Base-by-base conservation (phyloP, 2,113 vertebrate species). In the Rhabdornis inornatus region DNA sequence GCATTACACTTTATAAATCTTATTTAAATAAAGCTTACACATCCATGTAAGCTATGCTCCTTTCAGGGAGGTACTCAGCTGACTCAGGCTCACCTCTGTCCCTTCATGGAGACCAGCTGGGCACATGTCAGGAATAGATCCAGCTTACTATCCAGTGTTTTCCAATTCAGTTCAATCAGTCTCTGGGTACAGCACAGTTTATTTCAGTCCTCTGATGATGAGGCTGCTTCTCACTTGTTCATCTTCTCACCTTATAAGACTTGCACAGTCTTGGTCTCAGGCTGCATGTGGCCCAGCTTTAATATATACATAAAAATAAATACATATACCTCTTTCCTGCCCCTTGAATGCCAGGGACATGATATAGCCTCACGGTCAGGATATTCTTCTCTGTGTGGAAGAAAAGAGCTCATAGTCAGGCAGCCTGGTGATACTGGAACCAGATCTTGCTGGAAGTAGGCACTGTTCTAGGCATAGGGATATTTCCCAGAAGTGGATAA, bases 361-460 rank as follows among this genome's bases (percentile, higher is more conserved):
- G 20, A 28, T 60, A 28, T 11, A 60, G 27, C 33, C 19, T 25
- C 30, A 14, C 31, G 31, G 17, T 13, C 37, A 53, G 33, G 35
- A 63, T 33, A 42, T 8, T 53, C 15, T 55, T 56, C 35, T 86
- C 31, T 7, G 1, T 24, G 5, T 57, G 5, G 40, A 53, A 56
- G 35, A 50, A 17, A 42, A 90, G 37, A 63, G 27, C 28, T 88
- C 53, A 13, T 31, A n/a, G 5, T 8, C 40, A 23, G 0, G 0
- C 24, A 77, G 18, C 50, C n/a, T 69, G n/a, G n/a, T 53, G 37
- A 25, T 25, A 16, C 40, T 77, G 68, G 37, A 72, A 80, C 22
- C 39, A 35, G 45, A 49, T 79, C 53, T 64, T 3, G 1, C 24
- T 78, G 47, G 42, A 69, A 83, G 39, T 3, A 84, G 20, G 5